These are phyloP conservation scores for Nineta flava DNA, from an alignment of 2,888 invertebrate genomes.

Conservation along the genomic window DNA sequence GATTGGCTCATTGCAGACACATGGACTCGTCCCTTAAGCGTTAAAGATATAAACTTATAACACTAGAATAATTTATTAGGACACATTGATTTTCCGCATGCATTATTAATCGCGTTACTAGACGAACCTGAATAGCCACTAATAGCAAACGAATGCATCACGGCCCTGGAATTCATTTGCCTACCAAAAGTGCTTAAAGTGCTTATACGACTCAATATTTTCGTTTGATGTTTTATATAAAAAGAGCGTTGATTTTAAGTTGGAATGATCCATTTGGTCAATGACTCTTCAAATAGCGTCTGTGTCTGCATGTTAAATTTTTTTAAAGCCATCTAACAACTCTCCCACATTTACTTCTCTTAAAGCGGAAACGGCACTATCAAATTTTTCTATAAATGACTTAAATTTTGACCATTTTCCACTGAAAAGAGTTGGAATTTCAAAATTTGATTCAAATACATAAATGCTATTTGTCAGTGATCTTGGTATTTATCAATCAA, in stretches of 20 bases:
- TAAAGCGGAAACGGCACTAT: no score
- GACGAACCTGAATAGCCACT: no score
- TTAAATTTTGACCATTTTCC: not conserved
- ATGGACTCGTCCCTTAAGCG: no score
- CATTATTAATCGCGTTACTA: not conserved
- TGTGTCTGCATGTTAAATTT: not conserved
- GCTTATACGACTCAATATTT: not conserved
- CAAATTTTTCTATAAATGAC: no score
- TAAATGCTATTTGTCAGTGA: not conserved
- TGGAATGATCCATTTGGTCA: not conserved
- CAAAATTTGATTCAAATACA: slow-evolving; percentile 1
- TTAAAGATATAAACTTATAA: no score
- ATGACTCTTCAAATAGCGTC: no score
- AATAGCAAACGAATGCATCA: not conserved
- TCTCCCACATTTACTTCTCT: no score
- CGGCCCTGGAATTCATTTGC: no score
- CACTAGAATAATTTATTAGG: not conserved
- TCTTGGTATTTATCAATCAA: no score
- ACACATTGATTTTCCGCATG: not conserved
- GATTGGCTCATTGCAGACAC: no score
- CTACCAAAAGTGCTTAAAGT: not conserved
- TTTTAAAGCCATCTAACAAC: not conserved
- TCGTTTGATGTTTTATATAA: not conserved
- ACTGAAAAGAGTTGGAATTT: not conserved
- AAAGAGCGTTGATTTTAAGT: not conserved